phyloP scores from a whole-genome alignment of 2,113 vertebrate species.

The Stomatorhinus ivindoensis region DNA sequence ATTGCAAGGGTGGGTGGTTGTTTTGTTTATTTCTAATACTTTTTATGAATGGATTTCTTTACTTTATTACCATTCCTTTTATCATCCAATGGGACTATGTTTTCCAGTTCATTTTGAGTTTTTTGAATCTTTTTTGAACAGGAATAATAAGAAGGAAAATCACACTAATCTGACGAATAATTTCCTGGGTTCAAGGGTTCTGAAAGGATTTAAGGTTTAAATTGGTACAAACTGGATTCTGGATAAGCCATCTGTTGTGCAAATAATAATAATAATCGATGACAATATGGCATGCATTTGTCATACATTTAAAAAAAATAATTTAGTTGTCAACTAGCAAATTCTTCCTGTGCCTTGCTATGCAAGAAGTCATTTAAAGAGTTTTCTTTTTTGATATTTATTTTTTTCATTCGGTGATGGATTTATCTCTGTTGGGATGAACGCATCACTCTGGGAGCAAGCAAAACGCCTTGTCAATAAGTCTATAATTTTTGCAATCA shows the following conservation, averaged over 20 bases:
- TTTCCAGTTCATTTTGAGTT: neutral
- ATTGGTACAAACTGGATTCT: neutral
- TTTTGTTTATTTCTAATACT: neutral
- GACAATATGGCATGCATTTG: neutral
- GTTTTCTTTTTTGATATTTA: neutral
- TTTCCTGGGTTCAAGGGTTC: neutral
- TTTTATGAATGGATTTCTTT: neutral
- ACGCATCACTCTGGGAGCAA: neutral
- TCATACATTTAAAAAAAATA: neutral
- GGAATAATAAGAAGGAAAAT: neutral
- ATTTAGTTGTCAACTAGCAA: neutral
- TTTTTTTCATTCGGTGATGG: neutral
- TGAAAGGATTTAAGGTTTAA: neutral
- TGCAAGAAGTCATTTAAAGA: neutral
- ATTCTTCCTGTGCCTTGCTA: neutral
- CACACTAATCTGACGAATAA: neutral
- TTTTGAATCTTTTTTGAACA: neutral
- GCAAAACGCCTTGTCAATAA: neutral
- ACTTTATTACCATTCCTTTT: neutral
- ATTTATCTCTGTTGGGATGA: neutral
- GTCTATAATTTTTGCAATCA: neutral
- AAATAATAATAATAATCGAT: neutral
- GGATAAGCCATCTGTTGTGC: neutral
- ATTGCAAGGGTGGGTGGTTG: neutral
- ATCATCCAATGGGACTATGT: neutral